A percentile compares a stretch with the other conserved stretches of the same genome.
Conservation (phyloP, 2,797 vertebrate species). For the Rhincodon typus region DNA sequence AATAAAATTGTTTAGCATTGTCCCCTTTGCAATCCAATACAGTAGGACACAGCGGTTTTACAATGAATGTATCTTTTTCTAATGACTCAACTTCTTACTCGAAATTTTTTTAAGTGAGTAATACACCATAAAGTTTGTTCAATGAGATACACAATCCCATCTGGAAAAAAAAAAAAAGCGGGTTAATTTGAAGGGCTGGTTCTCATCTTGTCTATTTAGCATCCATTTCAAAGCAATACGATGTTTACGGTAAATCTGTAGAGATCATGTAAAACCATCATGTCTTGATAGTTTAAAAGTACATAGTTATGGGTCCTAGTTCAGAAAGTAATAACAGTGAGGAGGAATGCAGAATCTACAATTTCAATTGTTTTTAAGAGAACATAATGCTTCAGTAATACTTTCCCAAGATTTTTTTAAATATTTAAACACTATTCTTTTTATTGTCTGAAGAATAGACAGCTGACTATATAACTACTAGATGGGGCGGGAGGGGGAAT, state of each 20-base stretch:
- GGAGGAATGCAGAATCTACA: neutral
- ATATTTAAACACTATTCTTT: conserved; percentile 37
- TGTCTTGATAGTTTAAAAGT: conserved; percentile 14
- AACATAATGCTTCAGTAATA: neutral
- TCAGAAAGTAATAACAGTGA: neutral
- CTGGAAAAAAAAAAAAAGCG: conserved; percentile 56
- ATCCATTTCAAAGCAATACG: conserved; percentile 67
- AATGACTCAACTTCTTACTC: conserved; percentile 21
- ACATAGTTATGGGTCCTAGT: neutral
- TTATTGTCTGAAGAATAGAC: neutral
- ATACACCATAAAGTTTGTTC: conserved; percentile 3
- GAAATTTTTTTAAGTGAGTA: neutral
- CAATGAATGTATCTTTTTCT: conserved; percentile 37
- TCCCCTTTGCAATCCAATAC: neutral
- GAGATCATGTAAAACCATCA: conserved; percentile 26
- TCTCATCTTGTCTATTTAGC: conserved; percentile 52
- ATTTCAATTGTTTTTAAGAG: neutral
- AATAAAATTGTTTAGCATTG: neutral
- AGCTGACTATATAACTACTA: conserved; percentile 32
- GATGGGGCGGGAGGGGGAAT: neutral
- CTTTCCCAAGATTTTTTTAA: conserved; percentile 1
- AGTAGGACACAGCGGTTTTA: conserved; percentile 10
- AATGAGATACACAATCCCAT: conserved; percentile 19
- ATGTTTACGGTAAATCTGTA: conserved; percentile 31
- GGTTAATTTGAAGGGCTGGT: conserved; percentile 81